Percentiles rank a stretch among this genome's conserved stretches.
These are phyloP conservation scores for Caerostris extrusa DNA, from an alignment of 1,140 invertebrate genomes.

Conservation along the genomic window DNA sequence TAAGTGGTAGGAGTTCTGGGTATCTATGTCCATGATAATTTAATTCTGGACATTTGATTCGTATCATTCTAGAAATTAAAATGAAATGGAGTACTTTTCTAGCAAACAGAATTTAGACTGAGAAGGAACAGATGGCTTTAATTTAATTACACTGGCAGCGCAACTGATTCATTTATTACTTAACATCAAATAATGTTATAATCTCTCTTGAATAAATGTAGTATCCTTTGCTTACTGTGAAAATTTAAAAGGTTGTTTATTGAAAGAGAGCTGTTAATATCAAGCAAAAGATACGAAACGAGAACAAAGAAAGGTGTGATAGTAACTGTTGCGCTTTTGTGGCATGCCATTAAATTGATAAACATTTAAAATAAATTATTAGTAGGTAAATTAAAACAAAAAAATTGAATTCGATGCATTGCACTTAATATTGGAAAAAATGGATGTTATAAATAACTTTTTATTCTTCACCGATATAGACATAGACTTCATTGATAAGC, in stretches of 20 bases:
- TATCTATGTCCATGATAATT: background rate
- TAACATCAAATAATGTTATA: background rate
- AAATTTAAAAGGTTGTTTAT: background rate
- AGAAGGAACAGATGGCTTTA: conserved; percentile 12
- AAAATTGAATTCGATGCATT: no score
- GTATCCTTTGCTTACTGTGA: background rate
- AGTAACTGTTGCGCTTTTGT: background rate
- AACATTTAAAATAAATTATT: background rate
- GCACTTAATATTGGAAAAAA: no score
- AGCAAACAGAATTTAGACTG: background rate
- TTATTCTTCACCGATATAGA: no score
- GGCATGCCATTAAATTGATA: background rate
- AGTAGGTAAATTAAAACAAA: no score
- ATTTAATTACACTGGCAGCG: background rate
- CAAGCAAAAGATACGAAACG: background rate
- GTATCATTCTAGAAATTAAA: background rate
- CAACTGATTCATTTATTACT: background rate
- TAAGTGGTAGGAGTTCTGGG: background rate
- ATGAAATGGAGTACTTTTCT: background rate
- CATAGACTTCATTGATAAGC: no score
- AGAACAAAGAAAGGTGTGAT: background rate
- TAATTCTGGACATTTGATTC: background rate
- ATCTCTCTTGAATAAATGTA: background rate
- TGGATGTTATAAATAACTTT: no score
- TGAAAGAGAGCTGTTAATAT: background rate